Evolutionary conservation across 1,140 invertebrate species (phyloP), one percentile per base, ranked within the genome.

Genomic region (Brachionus calyciflorus): DNA sequence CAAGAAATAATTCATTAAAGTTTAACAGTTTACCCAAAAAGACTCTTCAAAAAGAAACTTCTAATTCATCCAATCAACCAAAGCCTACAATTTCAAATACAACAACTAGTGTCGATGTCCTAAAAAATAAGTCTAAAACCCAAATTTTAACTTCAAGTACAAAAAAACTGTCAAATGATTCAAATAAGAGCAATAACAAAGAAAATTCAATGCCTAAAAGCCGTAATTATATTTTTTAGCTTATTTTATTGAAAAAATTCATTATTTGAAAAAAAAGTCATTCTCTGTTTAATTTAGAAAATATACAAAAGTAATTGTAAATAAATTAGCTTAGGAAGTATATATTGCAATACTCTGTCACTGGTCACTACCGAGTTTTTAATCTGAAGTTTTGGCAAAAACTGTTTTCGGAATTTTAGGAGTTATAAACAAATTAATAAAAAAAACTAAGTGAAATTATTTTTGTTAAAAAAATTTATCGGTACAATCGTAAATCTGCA

Each of bases 181-280:
- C 60, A 26, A 44, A 24, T 24, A 65, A 44, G 17, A 65, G 26
- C 40, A 65, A 46, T 41, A 65, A 65, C 44, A 65, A 65, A 65
- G 60, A 65, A 46, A 65, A 65, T 14, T 65, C 60, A 21, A 65
- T 65, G 12, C 60, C 60, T 44, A 65, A 65, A 65, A 65, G 30
- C 7, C 7, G 57, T 63, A 63, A 17, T 17, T 17, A 51, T n/a
- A 7, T 2, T 55, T 55, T 55, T 40, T 37, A 63, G 40, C 12
- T 4, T 63, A 12, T 19, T 63, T n/a, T 40, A 30, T 19, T 37
- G n/a, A 1, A 55, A 55, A 26, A 24, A 55, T n/a, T n/a, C n/a
- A n/a, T n/a, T n/a, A n/a, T n/a, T n/a, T n/a, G n/a, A n/a, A n/a
- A n/a, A n/a, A n/a, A n/a, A n/a, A n/a, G n/a, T n/a, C n/a, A n/a